Percentiles rank a stretch among this genome's conserved stretches.
These are phyloP conservation scores for Eriocheir sinensis DNA, from an alignment of 1,140 invertebrate species.

Conservation along the genomic window DNA sequence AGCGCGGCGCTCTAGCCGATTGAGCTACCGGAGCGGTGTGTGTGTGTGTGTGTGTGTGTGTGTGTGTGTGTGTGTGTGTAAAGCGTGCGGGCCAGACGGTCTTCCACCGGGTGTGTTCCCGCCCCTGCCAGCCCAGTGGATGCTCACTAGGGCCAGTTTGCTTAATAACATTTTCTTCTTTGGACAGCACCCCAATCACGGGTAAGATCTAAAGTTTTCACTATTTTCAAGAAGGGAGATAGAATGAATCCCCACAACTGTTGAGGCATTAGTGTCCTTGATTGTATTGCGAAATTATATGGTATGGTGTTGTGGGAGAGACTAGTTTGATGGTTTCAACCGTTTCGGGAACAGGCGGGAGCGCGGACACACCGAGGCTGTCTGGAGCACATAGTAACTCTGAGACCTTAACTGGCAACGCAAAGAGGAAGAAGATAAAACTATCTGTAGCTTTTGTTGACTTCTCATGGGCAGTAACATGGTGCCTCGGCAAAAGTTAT, in stretches of 20 bases:
- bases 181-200: not conserved
- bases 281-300: conserved; percentile 14
- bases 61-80: too few relatives aligned
- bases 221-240: conserved; percentile 7
- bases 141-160: too few relatives aligned
- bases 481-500: not conserved
- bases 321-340: not conserved
- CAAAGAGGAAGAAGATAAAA: not conserved
- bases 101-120: too few relatives aligned
- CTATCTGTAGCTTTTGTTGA: not conserved
- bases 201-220: too few relatives aligned
- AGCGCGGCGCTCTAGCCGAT: too few relatives aligned
- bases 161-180: too few relatives aligned
- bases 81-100: too few relatives aligned
- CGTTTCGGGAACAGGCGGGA: conserved; percentile 30
- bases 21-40: too few relatives aligned
- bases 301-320: conserved; percentile 24
- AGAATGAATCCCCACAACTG: not conserved
- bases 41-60: too few relatives aligned
- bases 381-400: not conserved
- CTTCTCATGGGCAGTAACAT: not conserved
- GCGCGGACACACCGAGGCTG: not conserved
- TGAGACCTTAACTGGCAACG: not conserved
- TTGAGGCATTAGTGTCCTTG: not conserved
- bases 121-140: too few relatives aligned